Base-by-base conservation (phyloP, 2,888 invertebrate genomes). In the Cephus spinipes region DNA sequence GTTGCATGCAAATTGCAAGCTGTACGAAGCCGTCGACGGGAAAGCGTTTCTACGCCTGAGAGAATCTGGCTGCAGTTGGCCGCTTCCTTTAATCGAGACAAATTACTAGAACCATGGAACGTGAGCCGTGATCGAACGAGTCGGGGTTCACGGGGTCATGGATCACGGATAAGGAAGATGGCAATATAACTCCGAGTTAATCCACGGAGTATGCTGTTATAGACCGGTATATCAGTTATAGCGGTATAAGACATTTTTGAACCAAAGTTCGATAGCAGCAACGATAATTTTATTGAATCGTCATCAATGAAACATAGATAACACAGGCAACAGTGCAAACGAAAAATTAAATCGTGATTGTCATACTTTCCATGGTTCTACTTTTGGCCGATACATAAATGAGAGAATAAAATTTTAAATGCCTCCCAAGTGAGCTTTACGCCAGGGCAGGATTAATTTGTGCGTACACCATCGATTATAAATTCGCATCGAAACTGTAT, bases 401-500 rank as follows among this genome's bases (percentile, higher is more conserved):
- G 55, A 23, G 23, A 55, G 55, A 9, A 55, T 55, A 55, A 23
- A 55, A 55, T 55, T 55, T 55, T 23, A 9, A 55, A 55, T 55
- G 55, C 55, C 55, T 55, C 55, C 55, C 55, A 55, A 55, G 55
- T 23, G 55, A 55, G 55, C 55, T 23, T 23, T 55, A 9, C 55
- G 55, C 55, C 55, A 55, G 23, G 23, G 0, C 23, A 9, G 23
- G 55, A 71, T 83, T 85, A 86, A 86, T 86, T 83, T 81, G 81
- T 77, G 77, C 76, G 76, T 74, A 77, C 78, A 77, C 78, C 76
- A 79, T 68, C 81, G 81, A 85, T 85, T 83, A 82, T 83, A 84
- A 83, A 87, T 87, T 87, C 87, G 84, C 84, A 87, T 86, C 84
- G 82, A 87, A 83, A 84, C 81, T 83, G 85, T 79, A 85, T 83